Evolutionary conservation across 2,888 invertebrate species (phyloP), one percentile per base, ranked within the genome.

Genomic region (Timandra comae): DNA sequence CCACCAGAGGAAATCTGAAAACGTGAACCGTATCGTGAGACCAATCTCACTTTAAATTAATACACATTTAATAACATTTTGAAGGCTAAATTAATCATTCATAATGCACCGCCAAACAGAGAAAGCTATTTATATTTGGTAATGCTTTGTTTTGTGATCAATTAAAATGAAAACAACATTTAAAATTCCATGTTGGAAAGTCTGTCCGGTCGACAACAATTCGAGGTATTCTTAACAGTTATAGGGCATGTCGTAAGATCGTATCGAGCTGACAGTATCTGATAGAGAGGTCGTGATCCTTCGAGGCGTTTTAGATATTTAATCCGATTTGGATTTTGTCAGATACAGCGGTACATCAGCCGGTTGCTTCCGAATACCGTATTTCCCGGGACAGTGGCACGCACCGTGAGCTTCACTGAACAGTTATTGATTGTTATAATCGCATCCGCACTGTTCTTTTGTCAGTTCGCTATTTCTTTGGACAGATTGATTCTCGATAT

Each of bases 401-500:
- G 48, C 35, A 41, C 41, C 31, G 10, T 38, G 43, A 39, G 46
- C n/a, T n/a, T n/a, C 51, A 39, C 58, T 54, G 56, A 72, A 78
- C 81, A 76, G 80, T 78, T 80, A 79, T 52, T 65, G 64, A 78
- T 77, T 77, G 76, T 79, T 75, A 66, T 59, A 70, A 72, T 64
- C 60, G 61, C 62, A 70, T 70, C 66, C 61, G 58, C 66, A 55
- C 66, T 57, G 72, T 73, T 77, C 76, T 65, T 70, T 73, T 73
- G 72, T 73, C 65, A 69, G 66, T 62, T 71, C 59, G 63, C 62
- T 69, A 69, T 77, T 80, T 77, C 70, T 74, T 72, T 65, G 61
- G 64, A 69, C 61, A 72, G 67, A 75, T 74, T 61, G 78, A 74
- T 75, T 67, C 55, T 58, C 69, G 80, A 55, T 55, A 64, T 47